Evolutionary conservation across 2,797 vertebrate genomes (phyloP).

Genomic region (Siniperca scherzeri): DNA sequence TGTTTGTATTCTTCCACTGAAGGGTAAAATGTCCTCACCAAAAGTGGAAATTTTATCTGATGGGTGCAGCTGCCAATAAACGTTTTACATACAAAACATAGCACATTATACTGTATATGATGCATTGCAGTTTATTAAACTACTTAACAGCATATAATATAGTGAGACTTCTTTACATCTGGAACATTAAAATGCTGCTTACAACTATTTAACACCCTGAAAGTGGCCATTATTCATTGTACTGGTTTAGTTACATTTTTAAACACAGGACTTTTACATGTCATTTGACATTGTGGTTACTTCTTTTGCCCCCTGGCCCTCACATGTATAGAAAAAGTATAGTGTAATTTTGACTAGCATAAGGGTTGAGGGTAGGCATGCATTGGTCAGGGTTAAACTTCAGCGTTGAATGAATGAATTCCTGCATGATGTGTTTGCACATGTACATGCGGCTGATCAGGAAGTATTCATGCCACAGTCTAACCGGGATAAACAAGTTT

Average conservation of each 20-base stretch:
- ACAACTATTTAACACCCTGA: neutral
- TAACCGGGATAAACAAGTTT: slow-evolving; percentile 42
- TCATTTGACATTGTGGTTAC: neutral
- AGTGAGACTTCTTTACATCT: neutral
- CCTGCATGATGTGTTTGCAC: slow-evolving; percentile 23
- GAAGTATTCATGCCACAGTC: slow-evolving; percentile 26
- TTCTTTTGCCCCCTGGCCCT: neutral
- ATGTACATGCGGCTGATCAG: slow-evolving; percentile 36
- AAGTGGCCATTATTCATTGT: neutral
- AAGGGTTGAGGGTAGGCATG: neutral
- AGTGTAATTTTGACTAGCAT: neutral
- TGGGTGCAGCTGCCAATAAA: neutral
- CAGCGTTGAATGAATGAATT: neutral
- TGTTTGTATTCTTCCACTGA: neutral
- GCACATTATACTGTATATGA: neutral
- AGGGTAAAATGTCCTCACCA: neutral
- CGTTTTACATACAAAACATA: neutral
- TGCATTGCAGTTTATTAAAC: neutral
- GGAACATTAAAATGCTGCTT: neutral
- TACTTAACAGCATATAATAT: neutral
- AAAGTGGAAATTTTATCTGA: neutral
- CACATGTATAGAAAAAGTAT: neutral
- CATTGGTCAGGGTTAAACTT: neutral
- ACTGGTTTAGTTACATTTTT: neutral
- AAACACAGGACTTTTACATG: neutral